phyloP scores from a whole-genome alignment of 2,113 vertebrate species.

The Tylochromis polylepis region DNA sequence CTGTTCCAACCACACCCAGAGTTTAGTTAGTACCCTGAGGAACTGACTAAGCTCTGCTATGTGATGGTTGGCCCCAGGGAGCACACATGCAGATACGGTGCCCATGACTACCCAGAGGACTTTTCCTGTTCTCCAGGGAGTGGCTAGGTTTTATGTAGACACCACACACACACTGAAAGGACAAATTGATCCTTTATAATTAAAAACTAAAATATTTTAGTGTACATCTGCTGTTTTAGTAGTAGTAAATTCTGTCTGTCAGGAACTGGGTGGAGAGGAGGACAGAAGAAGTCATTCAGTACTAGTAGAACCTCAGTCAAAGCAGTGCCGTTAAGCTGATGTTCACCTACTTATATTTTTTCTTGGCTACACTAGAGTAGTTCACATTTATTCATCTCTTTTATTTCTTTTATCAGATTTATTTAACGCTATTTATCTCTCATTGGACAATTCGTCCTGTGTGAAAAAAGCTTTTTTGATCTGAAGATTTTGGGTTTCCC shows the following conservation, averaged over 20 bases:
- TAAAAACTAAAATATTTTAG: not conserved
- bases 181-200: not conserved
- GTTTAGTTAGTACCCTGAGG: not conserved
- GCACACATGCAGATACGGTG: not conserved
- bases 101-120: not conserved
- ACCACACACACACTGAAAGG: not conserved
- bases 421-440: not conserved
- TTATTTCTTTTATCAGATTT: not conserved
- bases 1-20: not conserved
- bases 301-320: not conserved
- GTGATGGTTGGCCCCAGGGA: not conserved
- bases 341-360: not conserved
- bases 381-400: not conserved
- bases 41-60: not conserved
- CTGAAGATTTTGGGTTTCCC: not conserved
- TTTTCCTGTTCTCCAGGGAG: not conserved
- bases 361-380: not conserved
- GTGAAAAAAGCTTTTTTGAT: not conserved
- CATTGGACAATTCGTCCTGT: not conserved
- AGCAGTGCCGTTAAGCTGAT: not conserved
- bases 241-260: not conserved
- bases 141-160: not conserved
- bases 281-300: not conserved
- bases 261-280: not conserved
- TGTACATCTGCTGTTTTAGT: fast-evolving